Evolutionary conservation across 2,888 invertebrate species (phyloP).

Genomic region (Lampropteryx suffumata): DNA sequence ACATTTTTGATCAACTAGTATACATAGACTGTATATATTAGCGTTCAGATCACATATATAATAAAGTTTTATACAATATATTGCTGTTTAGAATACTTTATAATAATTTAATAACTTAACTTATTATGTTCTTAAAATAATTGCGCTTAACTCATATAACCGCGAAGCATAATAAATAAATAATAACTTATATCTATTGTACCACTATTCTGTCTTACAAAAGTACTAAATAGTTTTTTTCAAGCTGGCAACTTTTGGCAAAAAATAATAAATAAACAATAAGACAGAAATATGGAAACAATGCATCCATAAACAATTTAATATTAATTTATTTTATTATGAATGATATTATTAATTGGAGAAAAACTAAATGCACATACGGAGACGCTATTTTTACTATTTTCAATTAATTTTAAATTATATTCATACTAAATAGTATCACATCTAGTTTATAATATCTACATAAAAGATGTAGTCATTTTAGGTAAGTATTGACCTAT

Average conservation of each 20-base stretch:
- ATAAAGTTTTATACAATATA: constrained; percentile 46
- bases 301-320: constrained; percentile 31
- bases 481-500: constrained; percentile 24
- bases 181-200: constrained; percentile 51
- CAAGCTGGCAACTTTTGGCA: constrained; percentile 58
- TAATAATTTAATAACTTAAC: constrained; percentile 30
- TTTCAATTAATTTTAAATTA: constrained; percentile 57
- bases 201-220: constrained; percentile 49
- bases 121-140: constrained; percentile 41
- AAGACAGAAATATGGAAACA: constrained; percentile 57
- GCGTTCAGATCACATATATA: constrained; percentile 58
- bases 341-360: constrained; percentile 47
- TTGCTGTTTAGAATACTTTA: constrained; percentile 53
- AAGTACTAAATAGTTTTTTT: constrained; percentile 37
- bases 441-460: constrained; percentile 54
- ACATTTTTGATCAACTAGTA: constrained; percentile 62
- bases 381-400: constrained; percentile 58
- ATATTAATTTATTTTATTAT: constrained; percentile 54
- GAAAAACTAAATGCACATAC: constrained; percentile 69
- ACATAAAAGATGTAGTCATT: constrained; percentile 41
- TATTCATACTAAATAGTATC: constrained; percentile 66
- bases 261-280: constrained; percentile 30
- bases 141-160: constrained; percentile 40
- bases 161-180: constrained; percentile 55
- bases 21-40: constrained; percentile 48